These are phyloP conservation scores for Hormiphora californensis DNA, from an alignment of 37 sponge, comb jelly and placozoan species.

Conservation along the genomic window DNA sequence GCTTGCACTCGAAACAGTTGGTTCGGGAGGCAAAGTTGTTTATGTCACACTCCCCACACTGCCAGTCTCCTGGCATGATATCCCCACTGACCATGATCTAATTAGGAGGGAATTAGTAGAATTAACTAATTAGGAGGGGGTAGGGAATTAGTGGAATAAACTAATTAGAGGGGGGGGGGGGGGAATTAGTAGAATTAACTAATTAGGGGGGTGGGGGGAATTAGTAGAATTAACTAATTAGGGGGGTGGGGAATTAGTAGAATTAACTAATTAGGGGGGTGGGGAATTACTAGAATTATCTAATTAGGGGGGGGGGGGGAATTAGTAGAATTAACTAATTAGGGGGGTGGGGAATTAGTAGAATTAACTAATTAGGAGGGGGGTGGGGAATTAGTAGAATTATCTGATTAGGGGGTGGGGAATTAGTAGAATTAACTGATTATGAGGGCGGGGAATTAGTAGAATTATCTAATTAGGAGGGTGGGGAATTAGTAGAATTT, in stretches of 20 bases:
- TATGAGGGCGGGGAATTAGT: no score
- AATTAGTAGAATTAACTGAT: no score
- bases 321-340: no score
- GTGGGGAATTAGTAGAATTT: no score
- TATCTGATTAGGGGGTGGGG: no score
- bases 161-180: neutral
- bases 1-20: constrained; percentile 35
- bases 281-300: no score
- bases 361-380: no score
- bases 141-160: neutral
- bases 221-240: no score
- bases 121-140: neutral
- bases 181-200: neutral
- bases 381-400: no score
- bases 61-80: constrained; percentile 23
- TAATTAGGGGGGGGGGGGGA: no score
- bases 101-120: neutral
- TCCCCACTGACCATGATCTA: constrained; percentile 29
- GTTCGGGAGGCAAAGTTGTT: constrained; percentile 42
- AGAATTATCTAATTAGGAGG: no score
- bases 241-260: neutral
- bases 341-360: no score
- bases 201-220: neutral
- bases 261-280: neutral
- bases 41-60: neutral